Conservation (phyloP, 2,113 vertebrate species). For the Oreochromis niloticus region DNA sequence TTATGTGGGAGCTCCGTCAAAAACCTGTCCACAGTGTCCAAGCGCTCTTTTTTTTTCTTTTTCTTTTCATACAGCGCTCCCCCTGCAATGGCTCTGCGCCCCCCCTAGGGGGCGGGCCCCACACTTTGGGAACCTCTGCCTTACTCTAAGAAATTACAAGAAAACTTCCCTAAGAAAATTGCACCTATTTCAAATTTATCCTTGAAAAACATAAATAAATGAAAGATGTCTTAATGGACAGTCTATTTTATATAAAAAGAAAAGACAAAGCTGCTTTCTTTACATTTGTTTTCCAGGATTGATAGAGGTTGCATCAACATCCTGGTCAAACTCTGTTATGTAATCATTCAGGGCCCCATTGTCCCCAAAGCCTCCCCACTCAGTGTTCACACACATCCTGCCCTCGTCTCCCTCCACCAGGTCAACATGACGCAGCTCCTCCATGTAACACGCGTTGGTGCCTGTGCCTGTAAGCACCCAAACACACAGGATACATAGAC, state of each 20-base stretch:
- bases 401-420: slow-evolving; percentile 94
- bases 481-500: background rate
- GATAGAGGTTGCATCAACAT: slow-evolving; percentile 83
- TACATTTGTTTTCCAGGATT: slow-evolving; percentile 90
- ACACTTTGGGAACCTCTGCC: background rate
- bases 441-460: slow-evolving; percentile 96
- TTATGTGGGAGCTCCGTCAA: too few species aligned
- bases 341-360: slow-evolving; percentile 81
- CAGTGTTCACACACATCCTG: slow-evolving; percentile 93
- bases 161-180: background rate
- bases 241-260: background rate
- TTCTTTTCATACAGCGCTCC: too few species aligned
- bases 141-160: background rate
- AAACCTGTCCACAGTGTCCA: too few species aligned
- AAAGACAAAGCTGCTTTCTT: slow-evolving; percentile 19
- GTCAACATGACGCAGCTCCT: slow-evolving; percentile 88
- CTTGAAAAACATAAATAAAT: background rate
- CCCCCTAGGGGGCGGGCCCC: too few species aligned
- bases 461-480: slow-evolving; percentile 79
- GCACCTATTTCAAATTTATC: background rate
- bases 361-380: slow-evolving; percentile 90
- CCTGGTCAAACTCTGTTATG: slow-evolving; percentile 84
- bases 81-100: too few species aligned
- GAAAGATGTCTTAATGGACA: background rate
- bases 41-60: too few species aligned